These are phyloP conservation scores for Hypotaenidia philippensis DNA, from an alignment of 2,797 vertebrate genomes.

Conservation along the genomic window DNA sequence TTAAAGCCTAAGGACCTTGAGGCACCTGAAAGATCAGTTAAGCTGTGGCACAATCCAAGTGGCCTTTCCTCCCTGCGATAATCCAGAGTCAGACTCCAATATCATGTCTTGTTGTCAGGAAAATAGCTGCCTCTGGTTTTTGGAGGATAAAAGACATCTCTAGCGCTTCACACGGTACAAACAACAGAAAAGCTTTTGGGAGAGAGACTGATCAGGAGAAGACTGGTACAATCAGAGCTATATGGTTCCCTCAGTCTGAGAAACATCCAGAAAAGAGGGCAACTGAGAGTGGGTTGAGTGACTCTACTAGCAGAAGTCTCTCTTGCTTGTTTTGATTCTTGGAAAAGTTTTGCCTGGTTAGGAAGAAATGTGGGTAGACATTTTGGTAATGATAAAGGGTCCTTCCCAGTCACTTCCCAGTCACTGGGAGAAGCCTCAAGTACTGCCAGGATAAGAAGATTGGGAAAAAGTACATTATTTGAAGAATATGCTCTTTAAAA, in stretches of 20 bases:
- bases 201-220: fast-evolving
- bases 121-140: background rate
- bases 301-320: background rate
- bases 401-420: background rate
- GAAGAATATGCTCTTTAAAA: background rate
- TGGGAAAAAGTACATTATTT: background rate
- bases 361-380: background rate
- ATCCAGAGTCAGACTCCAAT: background rate
- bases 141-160: background rate
- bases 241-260: background rate
- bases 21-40: background rate
- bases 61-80: background rate
- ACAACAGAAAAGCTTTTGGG: background rate
- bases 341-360: background rate
- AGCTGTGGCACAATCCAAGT: background rate
- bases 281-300: background rate
- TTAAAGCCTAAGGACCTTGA: background rate
- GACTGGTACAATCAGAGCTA: background rate
- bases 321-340: background rate
- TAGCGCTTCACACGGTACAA: background rate
- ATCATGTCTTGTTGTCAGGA: too few relatives aligned
- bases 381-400: background rate
- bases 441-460: background rate
- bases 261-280: background rate
- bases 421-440: background rate